A percentile compares a stretch with the other conserved stretches of the same genome.
Conservation (phyloP, 2,888 invertebrate species). For the Drosophila acutilabella region DNA sequence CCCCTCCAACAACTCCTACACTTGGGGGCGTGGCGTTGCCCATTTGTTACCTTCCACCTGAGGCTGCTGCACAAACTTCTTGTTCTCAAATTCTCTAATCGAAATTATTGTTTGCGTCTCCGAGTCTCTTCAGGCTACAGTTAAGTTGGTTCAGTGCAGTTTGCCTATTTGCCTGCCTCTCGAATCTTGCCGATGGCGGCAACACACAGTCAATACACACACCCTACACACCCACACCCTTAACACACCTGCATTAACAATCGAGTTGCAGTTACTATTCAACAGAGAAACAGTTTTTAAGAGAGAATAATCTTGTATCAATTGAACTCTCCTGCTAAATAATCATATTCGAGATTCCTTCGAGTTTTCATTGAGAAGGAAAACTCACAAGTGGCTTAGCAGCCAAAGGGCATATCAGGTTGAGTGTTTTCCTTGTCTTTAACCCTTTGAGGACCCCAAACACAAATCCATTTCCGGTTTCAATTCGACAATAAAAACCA, state of each 20-base stretch:
- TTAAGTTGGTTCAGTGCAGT: conserved; percentile 4
- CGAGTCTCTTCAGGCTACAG: conserved; percentile 40
- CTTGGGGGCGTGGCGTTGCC: conserved; percentile 34
- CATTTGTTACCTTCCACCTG: conserved; percentile 69
- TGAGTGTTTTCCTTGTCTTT: conserved; percentile 44
- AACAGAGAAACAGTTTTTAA: neutral
- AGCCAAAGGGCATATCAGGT: conserved; percentile 55
- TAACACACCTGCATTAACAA: conserved; percentile 10
- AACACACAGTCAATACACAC: conserved; percentile 13
- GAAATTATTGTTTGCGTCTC: conserved; percentile 64
- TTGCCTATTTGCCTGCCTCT: conserved; percentile 39
- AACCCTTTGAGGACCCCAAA: conserved; percentile 36
- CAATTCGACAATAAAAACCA: conserved; percentile 47
- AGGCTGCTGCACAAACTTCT: conserved; percentile 43
- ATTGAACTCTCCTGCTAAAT: conserved; percentile 7
- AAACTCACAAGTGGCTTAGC: conserved; percentile 42
- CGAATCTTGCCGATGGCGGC: conserved; percentile 29
- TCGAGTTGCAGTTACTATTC: conserved; percentile 9
- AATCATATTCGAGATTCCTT: conserved; percentile 8
- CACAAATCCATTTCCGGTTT: conserved; percentile 56
- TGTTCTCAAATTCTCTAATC: conserved; percentile 50
- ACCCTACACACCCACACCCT: neutral
- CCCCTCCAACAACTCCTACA: conserved; percentile 21
- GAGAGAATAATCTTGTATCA: neutral
- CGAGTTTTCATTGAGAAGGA: conserved; percentile 9